Evolutionary conservation across 2,797 vertebrate genomes (phyloP).

Genomic region (Megaceryle alcyon): DNA sequence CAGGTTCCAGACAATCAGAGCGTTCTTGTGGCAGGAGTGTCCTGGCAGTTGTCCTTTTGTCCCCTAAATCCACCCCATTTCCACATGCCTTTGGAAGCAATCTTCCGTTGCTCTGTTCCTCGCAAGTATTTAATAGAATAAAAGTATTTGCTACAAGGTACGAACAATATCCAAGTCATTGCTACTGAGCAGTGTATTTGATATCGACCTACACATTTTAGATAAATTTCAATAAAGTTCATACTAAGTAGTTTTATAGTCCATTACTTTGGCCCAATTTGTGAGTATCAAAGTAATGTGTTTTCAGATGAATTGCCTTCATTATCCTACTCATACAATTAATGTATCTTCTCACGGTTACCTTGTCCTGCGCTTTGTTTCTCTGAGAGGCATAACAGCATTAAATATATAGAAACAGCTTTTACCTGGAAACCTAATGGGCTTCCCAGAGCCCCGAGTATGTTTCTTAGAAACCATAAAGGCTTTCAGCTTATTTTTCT

Average conservation of each 20-base stretch:
- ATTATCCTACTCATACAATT: constrained; percentile 28
- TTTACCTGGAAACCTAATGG: neutral
- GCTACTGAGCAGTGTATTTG: neutral
- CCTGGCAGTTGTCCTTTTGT: neutral
- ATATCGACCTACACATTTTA: neutral
- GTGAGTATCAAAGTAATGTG: neutral
- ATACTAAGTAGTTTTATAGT: constrained; percentile 28
- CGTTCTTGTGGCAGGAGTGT: accelerated
- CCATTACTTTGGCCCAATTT: constrained; percentile 34
- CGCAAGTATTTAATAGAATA: neutral
- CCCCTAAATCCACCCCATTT: neutral
- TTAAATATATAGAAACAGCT: neutral
- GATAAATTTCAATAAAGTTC: neutral
- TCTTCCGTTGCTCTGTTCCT: neutral
- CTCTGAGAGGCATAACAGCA: neutral
- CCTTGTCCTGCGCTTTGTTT: neutral
- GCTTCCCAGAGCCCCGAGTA: neutral
- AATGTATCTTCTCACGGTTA: neutral
- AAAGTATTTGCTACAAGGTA: neutral
- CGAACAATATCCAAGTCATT: neutral
- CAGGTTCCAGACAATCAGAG: neutral
- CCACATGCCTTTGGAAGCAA: accelerated
- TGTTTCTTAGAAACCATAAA: constrained; percentile 4
- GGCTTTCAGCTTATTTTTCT: neutral
- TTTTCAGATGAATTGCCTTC: constrained; percentile 37